These are phyloP conservation scores for Papilio machaon DNA, from an alignment of 1,140 invertebrate species.

Conservation along the genomic window DNA sequence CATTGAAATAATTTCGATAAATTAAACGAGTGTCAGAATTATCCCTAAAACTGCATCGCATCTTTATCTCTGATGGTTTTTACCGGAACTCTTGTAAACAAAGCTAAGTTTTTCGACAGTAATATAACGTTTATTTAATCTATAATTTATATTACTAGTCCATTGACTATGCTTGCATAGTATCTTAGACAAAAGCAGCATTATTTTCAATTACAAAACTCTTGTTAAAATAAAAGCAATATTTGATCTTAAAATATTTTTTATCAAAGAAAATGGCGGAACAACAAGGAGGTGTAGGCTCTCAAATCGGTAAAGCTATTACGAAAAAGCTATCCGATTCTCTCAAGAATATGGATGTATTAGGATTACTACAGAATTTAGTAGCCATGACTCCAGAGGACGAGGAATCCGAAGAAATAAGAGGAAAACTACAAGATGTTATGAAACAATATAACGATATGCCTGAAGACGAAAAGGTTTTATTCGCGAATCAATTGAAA, in stretches of 20 bases:
- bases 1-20: background rate
- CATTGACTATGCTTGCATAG: background rate
- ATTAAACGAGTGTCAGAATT: background rate
- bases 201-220: background rate
- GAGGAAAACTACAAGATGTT: constrained; percentile 63
- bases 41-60: too few relatives aligned
- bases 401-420: constrained; percentile 56
- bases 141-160: too few relatives aligned
- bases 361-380: constrained; percentile 59
- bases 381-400: constrained; percentile 49
- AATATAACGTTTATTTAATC: too few relatives aligned
- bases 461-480: constrained; percentile 60
- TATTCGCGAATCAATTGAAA: constrained; percentile 64
- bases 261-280: constrained; percentile 61
- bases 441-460: constrained; percentile 68
- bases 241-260: constrained; percentile 18
- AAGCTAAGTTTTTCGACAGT: too few relatives aligned
- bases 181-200: background rate
- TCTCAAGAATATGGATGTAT: constrained; percentile 60
- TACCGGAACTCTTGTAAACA: too few relatives aligned
- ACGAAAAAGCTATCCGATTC: constrained; percentile 59
- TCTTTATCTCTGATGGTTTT: too few relatives aligned
- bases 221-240: constrained; percentile 18
- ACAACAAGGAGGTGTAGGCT: constrained; percentile 40
- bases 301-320: constrained; percentile 57